phyloP scores from a whole-genome alignment of 2,113 vertebrate genomes.

The Columba livia region DNA sequence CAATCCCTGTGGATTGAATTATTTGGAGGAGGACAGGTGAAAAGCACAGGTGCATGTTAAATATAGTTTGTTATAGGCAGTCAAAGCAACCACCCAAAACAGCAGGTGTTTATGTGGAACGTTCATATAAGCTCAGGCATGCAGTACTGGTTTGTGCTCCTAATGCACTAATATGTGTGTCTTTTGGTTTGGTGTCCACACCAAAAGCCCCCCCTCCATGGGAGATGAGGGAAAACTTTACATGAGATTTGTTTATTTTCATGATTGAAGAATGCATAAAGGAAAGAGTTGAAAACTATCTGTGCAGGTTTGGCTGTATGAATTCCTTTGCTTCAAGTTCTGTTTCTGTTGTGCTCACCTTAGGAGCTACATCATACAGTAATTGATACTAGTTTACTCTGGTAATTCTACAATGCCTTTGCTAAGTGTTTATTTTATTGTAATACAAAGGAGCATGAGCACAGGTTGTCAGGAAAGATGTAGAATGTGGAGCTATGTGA shows the following conservation, averaged over 20 bases:
- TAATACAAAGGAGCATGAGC: neutral
- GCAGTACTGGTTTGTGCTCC: neutral
- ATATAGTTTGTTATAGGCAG: neutral
- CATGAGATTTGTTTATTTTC: neutral
- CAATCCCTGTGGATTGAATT: neutral
- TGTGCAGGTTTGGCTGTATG: neutral
- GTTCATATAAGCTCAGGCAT: neutral
- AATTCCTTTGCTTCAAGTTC: neutral
- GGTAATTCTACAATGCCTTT: neutral
- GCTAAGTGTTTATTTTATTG: neutral
- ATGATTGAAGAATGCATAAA: neutral
- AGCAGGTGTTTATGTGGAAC: neutral
- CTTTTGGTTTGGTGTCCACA: neutral
- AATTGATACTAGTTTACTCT: neutral
- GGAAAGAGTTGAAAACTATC: neutral
- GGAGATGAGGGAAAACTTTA: neutral
- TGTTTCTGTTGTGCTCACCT: neutral
- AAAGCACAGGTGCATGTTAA: conserved; percentile 13
- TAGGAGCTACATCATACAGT: neutral
- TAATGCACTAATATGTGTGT: neutral
- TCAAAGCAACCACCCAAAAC: neutral
- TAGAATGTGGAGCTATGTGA: neutral
- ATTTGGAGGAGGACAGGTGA: neutral
- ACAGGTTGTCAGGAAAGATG: neutral
- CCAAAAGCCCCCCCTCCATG: neutral